Evolutionary conservation across 1,140 invertebrate species (phyloP), one percentile per base, ranked within the genome.

Genomic region (Trachymyrmex septentrionalis): DNA sequence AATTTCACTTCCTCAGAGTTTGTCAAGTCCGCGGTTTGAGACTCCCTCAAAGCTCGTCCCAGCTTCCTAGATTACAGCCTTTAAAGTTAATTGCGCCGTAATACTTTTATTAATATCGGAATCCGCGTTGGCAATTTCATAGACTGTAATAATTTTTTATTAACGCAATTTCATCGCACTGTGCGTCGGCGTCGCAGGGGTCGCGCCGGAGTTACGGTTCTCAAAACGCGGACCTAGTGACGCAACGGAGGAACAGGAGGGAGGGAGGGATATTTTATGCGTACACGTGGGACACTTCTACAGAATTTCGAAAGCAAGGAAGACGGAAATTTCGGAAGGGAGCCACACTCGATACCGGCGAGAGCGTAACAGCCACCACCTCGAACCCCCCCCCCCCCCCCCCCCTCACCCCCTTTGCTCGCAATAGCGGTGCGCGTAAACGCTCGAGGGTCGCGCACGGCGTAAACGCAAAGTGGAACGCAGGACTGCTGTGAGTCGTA

Each of bases 401-500:
- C 16, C 34, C 16, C 50, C 10, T 21, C 64, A 21, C 5, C 14
- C 34, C 21, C 14, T 4, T 16, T 12, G 7, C 55, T 55, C 55
- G 61, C 61, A 73, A 82, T 61, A 38, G 55, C 71, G 38, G 53
- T 44, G 81, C 76, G 64, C 76, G 86, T 89, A 88, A 90, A 88
- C 84, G 87, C 76, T 90, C 78, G 81, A 80, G 91, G 87, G 91
- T 91, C 87, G 89, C 81, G 91, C 89, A 91, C 91, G 88, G 92
- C 91, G 91, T 90, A 90, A 91, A 91, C 90, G 92, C 90, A 92
- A 92, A 92, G 88, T 91, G 85, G 90, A 92, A 89, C 90, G 64
- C 89, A 91, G 87, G 92, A 93, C 92, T 92, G 85, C 91, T 88
- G 87, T 88, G 86, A 93, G 92, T 93, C 91, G 89, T 93, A 93